Evolutionary conservation across 2,113 vertebrate genomes (phyloP).

Genomic region (Melanerpes formicivorus): DNA sequence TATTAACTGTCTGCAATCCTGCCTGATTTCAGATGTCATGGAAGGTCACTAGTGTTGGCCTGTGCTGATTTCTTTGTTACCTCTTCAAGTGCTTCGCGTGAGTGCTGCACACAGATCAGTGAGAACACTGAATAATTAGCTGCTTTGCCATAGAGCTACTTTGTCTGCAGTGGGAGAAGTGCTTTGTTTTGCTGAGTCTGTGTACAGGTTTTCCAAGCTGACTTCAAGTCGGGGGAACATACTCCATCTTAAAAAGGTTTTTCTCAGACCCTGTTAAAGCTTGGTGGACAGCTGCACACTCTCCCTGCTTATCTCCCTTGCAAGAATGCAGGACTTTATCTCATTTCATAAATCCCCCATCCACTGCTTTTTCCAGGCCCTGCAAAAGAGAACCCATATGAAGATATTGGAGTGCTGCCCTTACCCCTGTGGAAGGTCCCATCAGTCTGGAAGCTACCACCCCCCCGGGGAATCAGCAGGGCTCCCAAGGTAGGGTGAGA

Average conservation of each 20-base stretch:
- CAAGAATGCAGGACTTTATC: neutral
- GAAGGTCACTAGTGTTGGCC: neutral
- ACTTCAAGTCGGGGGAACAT: neutral
- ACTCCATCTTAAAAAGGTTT: neutral
- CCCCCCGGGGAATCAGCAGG: slow-evolving; percentile 71
- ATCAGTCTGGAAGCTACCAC: slow-evolving; percentile 79
- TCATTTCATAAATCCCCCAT: neutral
- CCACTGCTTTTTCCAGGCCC: slow-evolving; percentile 70
- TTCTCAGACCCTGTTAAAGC: neutral
- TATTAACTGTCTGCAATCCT: neutral
- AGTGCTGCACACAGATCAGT: neutral
- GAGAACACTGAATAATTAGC: neutral
- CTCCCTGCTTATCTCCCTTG: neutral
- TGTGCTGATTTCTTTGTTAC: neutral
- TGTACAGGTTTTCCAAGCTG: neutral
- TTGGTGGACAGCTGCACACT: neutral
- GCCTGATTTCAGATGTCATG: neutral
- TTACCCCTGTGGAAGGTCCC: slow-evolving; percentile 82
- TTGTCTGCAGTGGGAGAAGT: neutral
- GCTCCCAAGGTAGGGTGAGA: slow-evolving; percentile 73
- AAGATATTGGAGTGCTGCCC: slow-evolving; percentile 84
- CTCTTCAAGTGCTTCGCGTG: neutral
- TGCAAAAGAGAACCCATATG: slow-evolving; percentile 85
- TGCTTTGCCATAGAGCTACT: neutral
- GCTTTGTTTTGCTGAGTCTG: neutral